Conservation (phyloP, 1,140 invertebrate genomes). For the Spodoptera litura region DNA sequence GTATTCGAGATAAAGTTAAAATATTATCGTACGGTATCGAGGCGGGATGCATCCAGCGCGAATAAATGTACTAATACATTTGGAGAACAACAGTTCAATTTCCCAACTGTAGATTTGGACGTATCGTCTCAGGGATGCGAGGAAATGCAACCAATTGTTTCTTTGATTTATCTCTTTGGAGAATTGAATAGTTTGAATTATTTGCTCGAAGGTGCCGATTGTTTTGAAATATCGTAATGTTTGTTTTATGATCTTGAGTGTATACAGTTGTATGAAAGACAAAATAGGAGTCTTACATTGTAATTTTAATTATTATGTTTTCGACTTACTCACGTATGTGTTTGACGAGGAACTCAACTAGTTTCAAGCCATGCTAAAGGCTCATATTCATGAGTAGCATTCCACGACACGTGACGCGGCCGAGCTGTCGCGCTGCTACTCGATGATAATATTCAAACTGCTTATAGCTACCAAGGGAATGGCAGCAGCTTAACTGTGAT, state of each 20-base stretch:
- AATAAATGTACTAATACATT: slow-evolving; percentile 81
- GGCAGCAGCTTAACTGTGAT: no score
- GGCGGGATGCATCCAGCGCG: slow-evolving; percentile 69
- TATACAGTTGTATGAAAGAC: no score
- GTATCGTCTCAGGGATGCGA: slow-evolving; percentile 39
- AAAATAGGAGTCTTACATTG: no score
- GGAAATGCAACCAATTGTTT: slow-evolving; percentile 42
- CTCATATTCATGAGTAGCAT: no score
- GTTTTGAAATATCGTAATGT: neutral
- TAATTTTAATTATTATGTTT: no score
- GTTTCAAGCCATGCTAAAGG: no score
- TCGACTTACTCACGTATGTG: no score
- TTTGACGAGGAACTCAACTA: no score
- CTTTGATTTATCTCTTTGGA: slow-evolving; percentile 40
- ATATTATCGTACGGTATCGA: slow-evolving; percentile 81
- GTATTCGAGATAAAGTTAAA: slow-evolving; percentile 82
- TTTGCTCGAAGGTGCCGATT: neutral
- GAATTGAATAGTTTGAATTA: slow-evolving; percentile 30
- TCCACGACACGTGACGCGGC: no score
- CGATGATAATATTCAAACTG: no score
- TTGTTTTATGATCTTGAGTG: neutral
- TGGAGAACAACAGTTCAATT: slow-evolving; percentile 80
- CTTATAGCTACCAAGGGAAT: no score
- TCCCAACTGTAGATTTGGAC: slow-evolving; percentile 52
- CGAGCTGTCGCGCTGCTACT: no score